A percentile compares a stretch with the other conserved stretches of the same genome.
phyloP scores from a whole-genome alignment of 2,888 invertebrate genomes.

The Carabus problematicus region DNA sequence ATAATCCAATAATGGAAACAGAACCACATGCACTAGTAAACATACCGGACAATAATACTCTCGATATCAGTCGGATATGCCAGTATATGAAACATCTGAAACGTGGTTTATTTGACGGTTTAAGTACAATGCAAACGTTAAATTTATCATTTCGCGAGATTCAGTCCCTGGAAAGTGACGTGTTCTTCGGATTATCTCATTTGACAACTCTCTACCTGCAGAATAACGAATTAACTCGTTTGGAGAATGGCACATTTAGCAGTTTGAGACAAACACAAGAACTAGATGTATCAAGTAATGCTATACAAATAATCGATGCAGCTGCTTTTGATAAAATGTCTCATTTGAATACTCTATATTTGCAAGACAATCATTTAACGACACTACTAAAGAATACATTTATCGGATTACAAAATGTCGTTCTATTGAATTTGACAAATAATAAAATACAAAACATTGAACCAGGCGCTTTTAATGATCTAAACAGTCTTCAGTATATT shows the following conservation, averaged over 20 bases:
- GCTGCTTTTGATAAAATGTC: background rate
- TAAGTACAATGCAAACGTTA: background rate
- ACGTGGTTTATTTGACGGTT: constrained; percentile 14
- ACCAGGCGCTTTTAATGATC: constrained; percentile 11
- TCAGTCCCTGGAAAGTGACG: constrained; percentile 10
- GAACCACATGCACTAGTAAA: constrained; percentile 26
- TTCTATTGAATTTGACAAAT: constrained; percentile 12
- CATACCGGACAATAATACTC: constrained; percentile 7
- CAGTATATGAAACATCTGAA: constrained; percentile 1
- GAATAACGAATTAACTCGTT: background rate
- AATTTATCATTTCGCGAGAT: constrained; percentile 6
- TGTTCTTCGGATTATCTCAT: background rate
- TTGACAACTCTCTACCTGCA: constrained; percentile 11
- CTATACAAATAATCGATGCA: constrained; percentile 1
- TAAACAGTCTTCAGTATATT: constrained; percentile 3
- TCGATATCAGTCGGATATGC: constrained; percentile 11
- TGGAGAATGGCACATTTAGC: constrained; percentile 6
- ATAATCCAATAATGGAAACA: constrained; percentile 21
- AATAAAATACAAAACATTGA: constrained; percentile 10
- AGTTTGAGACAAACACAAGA: background rate
- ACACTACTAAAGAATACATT: constrained; percentile 8
- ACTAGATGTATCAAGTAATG: constrained; percentile 4
- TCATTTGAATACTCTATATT: constrained; percentile 5
- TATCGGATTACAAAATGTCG: constrained; percentile 3
- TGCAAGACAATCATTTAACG: constrained; percentile 12